Percentiles rank a stretch among this genome's conserved stretches.
These are phyloP conservation scores for Daubentonia madagascariensis DNA, from an alignment of 2,113 vertebrate species.

Conservation along the genomic window DNA sequence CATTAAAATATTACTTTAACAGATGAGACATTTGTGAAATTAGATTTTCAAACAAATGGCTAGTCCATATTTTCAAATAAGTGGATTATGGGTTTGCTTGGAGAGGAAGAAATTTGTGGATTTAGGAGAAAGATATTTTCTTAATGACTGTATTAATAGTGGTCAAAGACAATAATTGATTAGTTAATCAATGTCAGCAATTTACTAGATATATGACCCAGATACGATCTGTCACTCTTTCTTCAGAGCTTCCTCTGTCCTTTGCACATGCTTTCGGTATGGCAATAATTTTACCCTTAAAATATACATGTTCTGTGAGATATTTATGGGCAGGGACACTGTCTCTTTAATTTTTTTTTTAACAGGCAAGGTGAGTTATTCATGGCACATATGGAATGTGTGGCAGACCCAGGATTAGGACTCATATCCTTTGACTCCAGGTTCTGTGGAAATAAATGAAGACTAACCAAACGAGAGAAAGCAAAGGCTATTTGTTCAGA, in stretches of 20 bases:
- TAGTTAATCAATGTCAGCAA: background rate
- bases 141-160: background rate
- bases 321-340: background rate
- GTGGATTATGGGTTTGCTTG: background rate
- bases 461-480: background rate
- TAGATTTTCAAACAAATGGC: constrained; percentile 44
- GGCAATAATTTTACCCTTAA: background rate
- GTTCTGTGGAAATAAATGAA: background rate
- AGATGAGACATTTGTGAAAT: constrained; percentile 30
- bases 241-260: background rate
- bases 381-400: background rate
- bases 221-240: background rate
- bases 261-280: background rate
- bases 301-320: background rate
- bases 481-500: background rate
- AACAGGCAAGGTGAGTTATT: background rate
- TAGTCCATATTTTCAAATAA: constrained; percentile 23
- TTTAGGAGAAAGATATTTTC: constrained; percentile 28
- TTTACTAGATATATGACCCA: background rate
- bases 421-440: background rate
- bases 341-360: background rate
- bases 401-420: background rate
- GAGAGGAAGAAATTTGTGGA: constrained; percentile 30
- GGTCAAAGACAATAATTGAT: background rate
- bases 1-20: constrained; percentile 45